phyloP scores from a whole-genome alignment of 1,140 invertebrate species.

The Augochlora pura region DNA sequence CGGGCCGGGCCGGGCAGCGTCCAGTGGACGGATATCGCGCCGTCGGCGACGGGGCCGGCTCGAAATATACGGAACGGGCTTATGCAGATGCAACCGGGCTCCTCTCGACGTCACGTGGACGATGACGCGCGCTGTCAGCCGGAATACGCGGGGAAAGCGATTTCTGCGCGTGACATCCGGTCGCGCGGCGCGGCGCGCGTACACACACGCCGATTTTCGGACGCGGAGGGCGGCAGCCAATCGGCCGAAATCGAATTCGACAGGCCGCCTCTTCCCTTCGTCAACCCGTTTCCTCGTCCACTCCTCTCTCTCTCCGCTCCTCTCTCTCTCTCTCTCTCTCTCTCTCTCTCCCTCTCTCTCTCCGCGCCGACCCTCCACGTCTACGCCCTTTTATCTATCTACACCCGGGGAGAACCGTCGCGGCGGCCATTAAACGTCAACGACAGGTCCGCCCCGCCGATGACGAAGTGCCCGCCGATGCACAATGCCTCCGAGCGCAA shows the following conservation, averaged over 20 bases:
- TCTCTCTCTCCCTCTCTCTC: not conserved
- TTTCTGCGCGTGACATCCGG: conserved; percentile 63
- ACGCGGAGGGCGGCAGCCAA: conserved; percentile 24
- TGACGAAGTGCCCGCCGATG: conserved; percentile 57
- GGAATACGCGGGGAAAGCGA: conserved; percentile 55
- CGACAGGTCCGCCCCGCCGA: conserved; percentile 54
- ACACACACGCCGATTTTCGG: too few relatives aligned
- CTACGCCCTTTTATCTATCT: conserved; percentile 52
- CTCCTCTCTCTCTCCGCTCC: not conserved
- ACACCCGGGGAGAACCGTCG: conserved; percentile 32
- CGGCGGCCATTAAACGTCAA: conserved; percentile 60
- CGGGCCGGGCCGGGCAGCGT: not conserved
- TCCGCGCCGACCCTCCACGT: too few relatives aligned
- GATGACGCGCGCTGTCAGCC: conserved; percentile 54
- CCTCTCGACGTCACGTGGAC: conserved; percentile 53
- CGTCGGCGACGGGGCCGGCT: not conserved
- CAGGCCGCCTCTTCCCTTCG: conserved; percentile 25
- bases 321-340: not conserved
- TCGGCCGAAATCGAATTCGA: conserved; percentile 60
- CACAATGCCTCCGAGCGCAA: conserved; percentile 61
- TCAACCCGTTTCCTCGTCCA: not conserved
- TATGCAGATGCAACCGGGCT: conserved; percentile 6
- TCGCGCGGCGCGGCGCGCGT: conserved; percentile 36
- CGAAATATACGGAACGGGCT: conserved; percentile 13
- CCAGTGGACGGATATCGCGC: not conserved